Base-by-base conservation (phyloP, 2,888 invertebrate genomes). In the Drosophila neotestacea region DNA sequence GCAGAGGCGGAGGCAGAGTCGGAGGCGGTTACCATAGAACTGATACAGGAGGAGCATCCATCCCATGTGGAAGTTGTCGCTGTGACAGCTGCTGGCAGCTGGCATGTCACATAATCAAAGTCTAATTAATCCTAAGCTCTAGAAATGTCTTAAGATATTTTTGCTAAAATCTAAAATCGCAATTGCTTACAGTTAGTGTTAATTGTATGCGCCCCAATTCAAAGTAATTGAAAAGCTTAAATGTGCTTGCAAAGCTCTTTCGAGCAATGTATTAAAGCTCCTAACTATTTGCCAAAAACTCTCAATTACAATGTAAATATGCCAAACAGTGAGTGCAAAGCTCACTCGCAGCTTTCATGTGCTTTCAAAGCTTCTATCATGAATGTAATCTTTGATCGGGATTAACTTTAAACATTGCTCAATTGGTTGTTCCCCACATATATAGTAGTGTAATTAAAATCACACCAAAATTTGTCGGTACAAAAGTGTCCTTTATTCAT, bases 401-500 rank as follows among this genome's bases (percentile, higher is more conserved):
- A 22, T 22, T 22, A 22, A 22, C 22, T 3, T 22, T 22, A 22
- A 22, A 22, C 22, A 22, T 22, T 22, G 22, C 22, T 22, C 22
- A 22, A 22, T 22, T 22, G 22, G 22, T 30, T 6, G 30, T 30
- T 30, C 5, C 7, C 6, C 30, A 30, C 6, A 30, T 6, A 30
- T 30, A 30, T 22, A 22, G 22, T 22, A 30, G 5, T 30, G 5
- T 30, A 30, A 16, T 46, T 10, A 46, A 32, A 34, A 32, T 3
- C n/a, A 3, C 39, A 7, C 5, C 5, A 4, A 39, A 11, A 13
- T 27, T 59, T 52, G 27, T 61, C 36, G 71, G 80, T 85, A 82
- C 73, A 82, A 81, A 79, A 76, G 65, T 61, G 73, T 73, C 63
- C 71, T 81, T 81, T 84, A 81, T 81, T 83, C 3, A 38, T 28